Conservation (phyloP, 2,113 vertebrate genomes). For the Ptyas mucosa region DNA sequence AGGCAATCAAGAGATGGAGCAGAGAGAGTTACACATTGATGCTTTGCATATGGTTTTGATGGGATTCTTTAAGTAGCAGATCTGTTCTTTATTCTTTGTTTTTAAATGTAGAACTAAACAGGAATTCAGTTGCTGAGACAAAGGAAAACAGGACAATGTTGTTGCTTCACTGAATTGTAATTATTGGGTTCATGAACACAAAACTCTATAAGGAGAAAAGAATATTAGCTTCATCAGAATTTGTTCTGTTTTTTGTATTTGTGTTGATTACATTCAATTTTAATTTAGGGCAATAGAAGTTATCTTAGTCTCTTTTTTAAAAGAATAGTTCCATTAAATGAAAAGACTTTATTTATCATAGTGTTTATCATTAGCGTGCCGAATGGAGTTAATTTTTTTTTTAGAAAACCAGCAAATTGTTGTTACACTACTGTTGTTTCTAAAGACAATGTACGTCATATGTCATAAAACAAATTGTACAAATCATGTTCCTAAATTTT, state of each 20-base stretch:
- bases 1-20: background rate
- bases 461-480: background rate
- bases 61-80: background rate
- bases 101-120: background rate
- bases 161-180: background rate
- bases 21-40: background rate
- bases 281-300: background rate
- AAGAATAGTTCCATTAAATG: background rate
- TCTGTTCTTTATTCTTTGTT: background rate
- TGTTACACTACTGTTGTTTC: background rate
- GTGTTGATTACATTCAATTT: background rate
- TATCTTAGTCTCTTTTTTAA: background rate
- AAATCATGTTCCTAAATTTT: background rate
- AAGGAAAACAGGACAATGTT: background rate
- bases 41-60: background rate
- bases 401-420: background rate
- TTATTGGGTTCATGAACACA: background rate
- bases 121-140: background rate
- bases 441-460: background rate
- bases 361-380: background rate
- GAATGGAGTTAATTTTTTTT: background rate
- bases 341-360: background rate
- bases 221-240: background rate
- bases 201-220: background rate
- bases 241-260: background rate